These are phyloP conservation scores for Phlogophora meticulosa DNA, from an alignment of 2,888 invertebrate species.

Conservation along the genomic window DNA sequence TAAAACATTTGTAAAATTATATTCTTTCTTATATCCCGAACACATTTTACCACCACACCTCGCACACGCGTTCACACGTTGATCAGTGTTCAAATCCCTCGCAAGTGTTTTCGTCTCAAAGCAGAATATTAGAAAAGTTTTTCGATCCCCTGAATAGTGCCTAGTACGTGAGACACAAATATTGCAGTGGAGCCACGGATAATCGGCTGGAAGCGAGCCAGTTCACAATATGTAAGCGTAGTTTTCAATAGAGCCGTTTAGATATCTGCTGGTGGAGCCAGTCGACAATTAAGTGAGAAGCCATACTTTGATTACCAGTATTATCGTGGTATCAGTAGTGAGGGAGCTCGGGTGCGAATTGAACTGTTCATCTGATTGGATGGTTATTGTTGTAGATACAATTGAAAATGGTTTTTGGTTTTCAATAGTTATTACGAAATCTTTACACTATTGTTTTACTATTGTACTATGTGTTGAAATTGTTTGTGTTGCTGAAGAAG, in stretches of 20 bases:
- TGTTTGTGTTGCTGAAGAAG: too few relatives aligned
- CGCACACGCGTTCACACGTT: conserved; percentile 50
- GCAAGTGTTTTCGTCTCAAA: conserved; percentile 80
- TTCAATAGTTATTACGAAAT: background rate
- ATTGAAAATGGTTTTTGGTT: conserved; percentile 10
- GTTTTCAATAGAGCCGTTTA: conserved; percentile 71
- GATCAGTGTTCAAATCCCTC: conserved; percentile 77
- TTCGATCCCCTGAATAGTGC: conserved; percentile 87
- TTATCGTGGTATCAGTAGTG: conserved; percentile 42
- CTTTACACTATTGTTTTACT: too few relatives aligned
- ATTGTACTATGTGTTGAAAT: too few relatives aligned
- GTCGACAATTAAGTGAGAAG: conserved; percentile 68
- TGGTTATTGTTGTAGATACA: conserved; percentile 16
- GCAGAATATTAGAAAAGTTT: conserved; percentile 90
- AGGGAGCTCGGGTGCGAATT: conserved; percentile 14
- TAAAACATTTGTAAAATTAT: too few relatives aligned
- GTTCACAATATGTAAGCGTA: conserved; percentile 86
- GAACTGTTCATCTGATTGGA: conserved; percentile 13
- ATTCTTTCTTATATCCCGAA: too few relatives aligned
- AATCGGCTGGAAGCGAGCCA: conserved; percentile 87
- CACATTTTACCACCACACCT: conserved; percentile 1
- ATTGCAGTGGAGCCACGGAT: conserved; percentile 83
- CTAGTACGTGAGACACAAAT: conserved; percentile 87
- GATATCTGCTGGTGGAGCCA: conserved; percentile 63
- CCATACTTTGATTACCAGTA: conserved; percentile 59